Evolutionary conservation across 2,888 invertebrate species (phyloP), one percentile per base, ranked within the genome.

Genomic region (Ochropleura leucogaster): DNA sequence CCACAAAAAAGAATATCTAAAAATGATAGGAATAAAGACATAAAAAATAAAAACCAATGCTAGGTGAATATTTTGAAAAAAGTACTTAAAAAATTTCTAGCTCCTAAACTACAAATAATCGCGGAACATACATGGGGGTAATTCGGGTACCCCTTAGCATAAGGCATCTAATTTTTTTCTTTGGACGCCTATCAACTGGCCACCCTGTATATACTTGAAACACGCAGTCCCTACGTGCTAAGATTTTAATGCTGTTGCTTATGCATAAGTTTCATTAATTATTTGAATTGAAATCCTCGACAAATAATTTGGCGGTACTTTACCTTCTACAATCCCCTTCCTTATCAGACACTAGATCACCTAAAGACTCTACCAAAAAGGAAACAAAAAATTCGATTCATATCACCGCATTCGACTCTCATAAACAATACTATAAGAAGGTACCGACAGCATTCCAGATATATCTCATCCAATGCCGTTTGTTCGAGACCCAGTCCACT

Each of bases 401-500:
- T 53, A 72, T 69, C 57, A 46, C 67, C 63, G 53, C 68, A 75
- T 67, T 73, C 53, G 57, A 44, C 40, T 65, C 66, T 59, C 47
- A 57, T 74, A 84, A 81, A 77, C 63, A 77, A 71, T 67, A 76
- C 12, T 66, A 53, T 30, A 78, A 9, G 55, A 64, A 49, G 18
- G 59, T 72, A 80, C 65, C 30, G 44, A 69, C 64, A 78, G 67
- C 67, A 72, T 85, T 82, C 63, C 60, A 46, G 30, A 74, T 68
- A 82, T 77, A 70, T 77, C 60, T 77, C 68, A 67, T 46, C 74
- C 79, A 84, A 86, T 85, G 66, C 78, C 80, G 68, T 80, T 83
- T 74, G 68, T 74, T 82, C 74, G 53, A 55, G 67, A 77, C 74
- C 72, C 76, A 72, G 86, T 83, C 84, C 84, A 81, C 85, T 89